Conservation (phyloP, 2,888 invertebrate genomes). For the Antheraea yamamai region DNA sequence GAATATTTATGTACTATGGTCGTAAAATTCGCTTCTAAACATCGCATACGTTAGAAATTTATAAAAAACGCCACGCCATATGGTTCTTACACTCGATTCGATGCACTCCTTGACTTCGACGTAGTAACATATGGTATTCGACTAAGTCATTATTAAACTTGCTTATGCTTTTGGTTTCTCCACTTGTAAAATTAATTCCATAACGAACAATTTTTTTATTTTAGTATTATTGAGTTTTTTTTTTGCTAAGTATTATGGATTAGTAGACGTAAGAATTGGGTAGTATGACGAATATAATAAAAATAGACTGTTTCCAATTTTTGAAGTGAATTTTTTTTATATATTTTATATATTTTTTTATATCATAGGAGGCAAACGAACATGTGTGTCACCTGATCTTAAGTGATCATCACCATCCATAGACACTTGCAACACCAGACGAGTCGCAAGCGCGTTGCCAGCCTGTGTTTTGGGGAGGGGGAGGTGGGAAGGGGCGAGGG, state of each 20-base stretch:
- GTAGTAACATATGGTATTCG: neutral
- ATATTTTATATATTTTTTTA: too few species aligned
- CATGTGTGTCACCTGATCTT: too few species aligned
- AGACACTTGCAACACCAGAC: too few species aligned
- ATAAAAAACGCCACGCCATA: slow-evolving; percentile 10
- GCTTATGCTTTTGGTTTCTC: neutral
- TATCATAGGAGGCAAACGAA: too few species aligned
- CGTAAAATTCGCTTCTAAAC: slow-evolving; percentile 20
- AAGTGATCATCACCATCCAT: too few species aligned
- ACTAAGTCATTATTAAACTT: neutral
- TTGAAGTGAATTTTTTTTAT: too few species aligned
- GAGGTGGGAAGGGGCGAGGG: too few species aligned
- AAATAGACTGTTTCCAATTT: too few species aligned
- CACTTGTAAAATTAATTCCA: neutral
- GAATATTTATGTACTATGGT: slow-evolving; percentile 24
- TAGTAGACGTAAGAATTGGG: neutral
- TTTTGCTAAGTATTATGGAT: neutral
- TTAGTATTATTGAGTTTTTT: neutral
- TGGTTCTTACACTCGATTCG: slow-evolving; percentile 2
- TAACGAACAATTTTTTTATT: neutral
- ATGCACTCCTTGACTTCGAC: slow-evolving; percentile 12
- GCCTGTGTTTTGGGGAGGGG: too few species aligned
- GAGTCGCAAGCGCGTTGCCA: too few species aligned
- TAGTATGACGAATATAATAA: too few species aligned
- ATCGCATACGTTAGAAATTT: slow-evolving; percentile 5